phyloP scores from a whole-genome alignment of 2,888 invertebrate genomes.

The Agrilus cyanescens region DNA sequence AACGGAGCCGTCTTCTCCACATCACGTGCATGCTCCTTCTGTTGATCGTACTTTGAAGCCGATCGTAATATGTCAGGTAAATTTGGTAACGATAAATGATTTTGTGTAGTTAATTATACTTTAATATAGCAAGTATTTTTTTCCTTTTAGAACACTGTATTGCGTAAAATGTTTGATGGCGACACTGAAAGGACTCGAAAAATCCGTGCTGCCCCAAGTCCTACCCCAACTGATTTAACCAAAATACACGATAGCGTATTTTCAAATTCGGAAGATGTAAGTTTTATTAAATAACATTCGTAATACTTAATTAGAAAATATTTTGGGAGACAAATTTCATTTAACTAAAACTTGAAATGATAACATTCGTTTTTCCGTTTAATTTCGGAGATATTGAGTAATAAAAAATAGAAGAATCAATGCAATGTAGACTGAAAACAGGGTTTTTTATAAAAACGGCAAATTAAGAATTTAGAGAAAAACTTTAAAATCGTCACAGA shows the following conservation, averaged over 20 bases:
- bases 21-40: slow-evolving; percentile 43
- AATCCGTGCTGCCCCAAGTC: slow-evolving; percentile 42
- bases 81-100: no score
- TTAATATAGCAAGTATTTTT: no score
- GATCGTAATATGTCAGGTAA: slow-evolving; percentile 37
- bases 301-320: neutral
- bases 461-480: no score
- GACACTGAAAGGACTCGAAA: slow-evolving; percentile 26
- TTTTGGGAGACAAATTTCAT: no score
- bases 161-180: slow-evolving; percentile 31
- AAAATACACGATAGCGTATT: slow-evolving; percentile 29
- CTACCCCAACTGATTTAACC: slow-evolving; percentile 34
- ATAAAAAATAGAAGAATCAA: no score
- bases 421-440: no score
- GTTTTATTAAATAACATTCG: neutral
- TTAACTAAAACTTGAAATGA: no score
- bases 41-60: slow-evolving; percentile 53
- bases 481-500: no score
- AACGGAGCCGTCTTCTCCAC: slow-evolving; percentile 32
- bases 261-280: slow-evolving; percentile 19
- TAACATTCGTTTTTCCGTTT: no score
- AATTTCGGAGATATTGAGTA: no score
- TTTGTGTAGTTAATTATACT: neutral
- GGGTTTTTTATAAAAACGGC: no score
- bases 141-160: slow-evolving; percentile 20